Evolutionary conservation across 1,140 invertebrate genomes (phyloP).

Genomic region (Drosophila nasuta): DNA sequence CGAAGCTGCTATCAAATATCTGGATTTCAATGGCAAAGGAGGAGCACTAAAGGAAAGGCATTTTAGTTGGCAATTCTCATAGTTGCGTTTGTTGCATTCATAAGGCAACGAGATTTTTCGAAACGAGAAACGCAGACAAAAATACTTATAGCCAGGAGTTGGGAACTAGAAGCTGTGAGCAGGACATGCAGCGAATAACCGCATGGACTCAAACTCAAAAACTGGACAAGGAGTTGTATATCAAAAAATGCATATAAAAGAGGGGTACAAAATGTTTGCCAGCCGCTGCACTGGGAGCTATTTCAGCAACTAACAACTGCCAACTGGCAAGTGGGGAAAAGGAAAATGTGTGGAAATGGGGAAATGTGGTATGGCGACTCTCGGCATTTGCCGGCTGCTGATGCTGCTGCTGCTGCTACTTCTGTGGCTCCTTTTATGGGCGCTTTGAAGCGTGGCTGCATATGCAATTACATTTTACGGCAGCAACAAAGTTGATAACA

Average conservation of each 20-base stretch:
- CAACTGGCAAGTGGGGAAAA: constrained; percentile 4
- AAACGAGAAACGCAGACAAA: constrained; percentile 55
- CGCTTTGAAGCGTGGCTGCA: constrained; percentile 78
- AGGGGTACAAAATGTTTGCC: constrained; percentile 58
- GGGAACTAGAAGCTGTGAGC: not conserved
- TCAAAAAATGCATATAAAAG: constrained; percentile 24
- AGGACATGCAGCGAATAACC: constrained; percentile 17
- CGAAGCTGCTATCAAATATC: constrained; percentile 5
- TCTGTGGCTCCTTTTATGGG: constrained; percentile 53
- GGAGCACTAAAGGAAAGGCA: constrained; percentile 10
- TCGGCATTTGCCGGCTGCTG: constrained; percentile 17
- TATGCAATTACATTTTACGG: constrained; percentile 81
- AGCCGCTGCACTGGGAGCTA: constrained; percentile 36
- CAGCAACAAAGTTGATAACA: constrained; percentile 78
- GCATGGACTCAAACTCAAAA: constrained; percentile 12
- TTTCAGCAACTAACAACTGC: constrained; percentile 9
- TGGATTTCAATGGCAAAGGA: not conserved
- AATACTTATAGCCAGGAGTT: constrained; percentile 54
- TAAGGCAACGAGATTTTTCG: constrained; percentile 45
- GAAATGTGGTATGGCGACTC: not conserved
- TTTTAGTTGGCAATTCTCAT: constrained; percentile 19
- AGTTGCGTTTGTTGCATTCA: constrained; percentile 42
- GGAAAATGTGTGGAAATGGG: not conserved
- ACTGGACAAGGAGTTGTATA: constrained; percentile 34
- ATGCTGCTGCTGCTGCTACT: constrained; percentile 27